A percentile compares a stretch with the other conserved stretches of the same genome.
These are phyloP conservation scores for Caenorhabditis drosophilae DNA, from an alignment of 2,888 invertebrate genomes.

Conservation along the genomic window DNA sequence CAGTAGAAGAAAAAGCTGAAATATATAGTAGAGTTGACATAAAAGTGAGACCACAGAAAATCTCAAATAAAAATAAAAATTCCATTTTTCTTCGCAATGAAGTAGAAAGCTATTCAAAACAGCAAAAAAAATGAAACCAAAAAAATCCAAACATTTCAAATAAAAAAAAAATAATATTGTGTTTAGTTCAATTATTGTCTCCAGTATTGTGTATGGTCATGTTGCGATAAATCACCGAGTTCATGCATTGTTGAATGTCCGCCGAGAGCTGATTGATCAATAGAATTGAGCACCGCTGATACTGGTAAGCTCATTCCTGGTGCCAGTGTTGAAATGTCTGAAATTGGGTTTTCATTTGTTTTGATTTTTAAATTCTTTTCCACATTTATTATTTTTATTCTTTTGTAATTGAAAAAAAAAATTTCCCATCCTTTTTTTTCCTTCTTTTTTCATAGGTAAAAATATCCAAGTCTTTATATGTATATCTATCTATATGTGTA, in stretches of 20 bases:
- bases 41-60: too few species aligned
- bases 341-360: not conserved
- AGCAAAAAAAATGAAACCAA: too few species aligned
- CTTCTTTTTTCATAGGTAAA: too few species aligned
- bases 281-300: conserved; percentile 51
- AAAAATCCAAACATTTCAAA: too few species aligned
- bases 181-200: too few species aligned
- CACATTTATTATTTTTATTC: conserved; percentile 4
- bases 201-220: conserved; percentile 44
- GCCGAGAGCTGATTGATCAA: conserved; percentile 39
- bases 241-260: conserved; percentile 35
- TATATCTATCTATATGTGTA: conserved; percentile 26
- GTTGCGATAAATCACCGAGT: conserved; percentile 29
- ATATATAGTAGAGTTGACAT: not conserved
- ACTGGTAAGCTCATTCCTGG: conserved; percentile 48
- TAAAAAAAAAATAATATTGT: too few species aligned
- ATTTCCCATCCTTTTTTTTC: not conserved
- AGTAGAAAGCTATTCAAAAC: too few species aligned
- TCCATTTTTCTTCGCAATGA: too few species aligned
- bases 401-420: not conserved
- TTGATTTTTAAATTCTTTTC: not conserved
- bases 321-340: conserved; percentile 43
- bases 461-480: too few species aligned
- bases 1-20: not conserved
- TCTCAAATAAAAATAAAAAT: too few species aligned